A percentile compares a stretch with the other conserved stretches of the same genome.
Evolutionary conservation across 2,888 invertebrate species (phyloP).

Genomic region (Sylvicola fuscatus): DNA sequence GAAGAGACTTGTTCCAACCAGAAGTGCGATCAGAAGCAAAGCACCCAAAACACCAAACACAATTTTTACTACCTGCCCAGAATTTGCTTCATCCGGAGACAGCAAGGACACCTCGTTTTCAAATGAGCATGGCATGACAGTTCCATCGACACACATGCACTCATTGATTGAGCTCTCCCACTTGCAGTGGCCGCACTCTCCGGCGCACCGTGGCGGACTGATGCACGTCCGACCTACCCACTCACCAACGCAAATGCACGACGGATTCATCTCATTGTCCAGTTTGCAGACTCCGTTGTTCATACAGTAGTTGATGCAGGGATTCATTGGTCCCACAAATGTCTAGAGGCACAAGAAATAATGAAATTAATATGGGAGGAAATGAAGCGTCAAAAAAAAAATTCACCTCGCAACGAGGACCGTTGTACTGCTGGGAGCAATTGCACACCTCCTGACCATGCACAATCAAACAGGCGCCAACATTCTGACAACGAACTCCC

Average conservation of each 20-base stretch:
- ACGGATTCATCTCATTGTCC: constrained; percentile 27
- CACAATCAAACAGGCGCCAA: constrained; percentile 30
- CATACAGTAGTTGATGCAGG: constrained; percentile 34
- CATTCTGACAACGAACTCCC: constrained; percentile 29
- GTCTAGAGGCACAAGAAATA: no score
- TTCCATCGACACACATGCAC: constrained; percentile 18
- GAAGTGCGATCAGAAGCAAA: no score
- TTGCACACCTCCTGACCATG: constrained; percentile 29
- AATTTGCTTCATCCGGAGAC: no score
- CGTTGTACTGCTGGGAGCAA: constrained; percentile 33
- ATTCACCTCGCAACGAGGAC: constrained; percentile 31
- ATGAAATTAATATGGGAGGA: no score
- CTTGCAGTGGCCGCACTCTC: constrained; percentile 20
- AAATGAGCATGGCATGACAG: constrained; percentile 17
- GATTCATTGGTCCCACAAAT: constrained; percentile 38
- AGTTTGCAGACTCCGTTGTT: constrained; percentile 38
- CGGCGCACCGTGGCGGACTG: constrained; percentile 21
- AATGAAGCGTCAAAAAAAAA: no score
- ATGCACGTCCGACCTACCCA: constrained; percentile 37
- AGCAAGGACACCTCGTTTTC: constrained; percentile 15
- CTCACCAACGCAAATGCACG: constrained; percentile 33
- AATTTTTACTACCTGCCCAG: no score
- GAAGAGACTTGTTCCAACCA: no score
- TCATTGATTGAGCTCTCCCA: constrained; percentile 24
- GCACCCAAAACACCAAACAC: no score